These are phyloP conservation scores for Emmelina monodactyla DNA, from an alignment of 2,888 invertebrate genomes.

Conservation along the genomic window DNA sequence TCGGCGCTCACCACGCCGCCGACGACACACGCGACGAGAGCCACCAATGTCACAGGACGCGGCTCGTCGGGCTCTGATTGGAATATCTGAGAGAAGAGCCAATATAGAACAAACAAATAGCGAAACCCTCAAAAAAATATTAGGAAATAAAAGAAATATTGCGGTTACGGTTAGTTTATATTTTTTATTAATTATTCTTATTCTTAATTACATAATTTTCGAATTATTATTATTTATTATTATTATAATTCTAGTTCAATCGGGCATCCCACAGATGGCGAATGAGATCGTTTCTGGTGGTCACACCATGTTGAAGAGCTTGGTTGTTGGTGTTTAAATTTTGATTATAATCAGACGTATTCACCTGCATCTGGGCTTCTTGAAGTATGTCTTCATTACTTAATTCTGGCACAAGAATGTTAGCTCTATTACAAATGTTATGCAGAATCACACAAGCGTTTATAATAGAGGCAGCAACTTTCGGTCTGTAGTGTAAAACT, in stretches of 20 bases:
- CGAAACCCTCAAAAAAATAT: background rate
- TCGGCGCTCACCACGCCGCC: background rate
- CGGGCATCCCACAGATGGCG: background rate
- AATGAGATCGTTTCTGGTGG: background rate
- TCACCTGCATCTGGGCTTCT: background rate
- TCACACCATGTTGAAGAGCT: background rate
- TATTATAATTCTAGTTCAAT: background rate
- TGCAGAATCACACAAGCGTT: too few relatives aligned
- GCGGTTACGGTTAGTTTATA: background rate
- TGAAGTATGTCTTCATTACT: too few relatives aligned
- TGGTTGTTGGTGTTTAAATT: background rate
- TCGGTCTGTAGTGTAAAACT: too few relatives aligned
- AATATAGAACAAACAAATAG: background rate
- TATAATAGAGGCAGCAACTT: too few relatives aligned
- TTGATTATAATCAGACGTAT: background rate
- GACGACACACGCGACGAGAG: background rate
- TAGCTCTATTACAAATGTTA: too few relatives aligned
- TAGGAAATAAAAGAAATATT: background rate
- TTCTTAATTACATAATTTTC: background rate
- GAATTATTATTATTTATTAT: too few relatives aligned
- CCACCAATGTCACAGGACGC: background rate
- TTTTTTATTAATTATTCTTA: background rate
- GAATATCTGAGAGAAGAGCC: background rate
- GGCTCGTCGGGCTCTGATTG: background rate
- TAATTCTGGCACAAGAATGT: too few relatives aligned